Conservation (phyloP, 2,797 vertebrate genomes). For the Parambassis ranga region DNA sequence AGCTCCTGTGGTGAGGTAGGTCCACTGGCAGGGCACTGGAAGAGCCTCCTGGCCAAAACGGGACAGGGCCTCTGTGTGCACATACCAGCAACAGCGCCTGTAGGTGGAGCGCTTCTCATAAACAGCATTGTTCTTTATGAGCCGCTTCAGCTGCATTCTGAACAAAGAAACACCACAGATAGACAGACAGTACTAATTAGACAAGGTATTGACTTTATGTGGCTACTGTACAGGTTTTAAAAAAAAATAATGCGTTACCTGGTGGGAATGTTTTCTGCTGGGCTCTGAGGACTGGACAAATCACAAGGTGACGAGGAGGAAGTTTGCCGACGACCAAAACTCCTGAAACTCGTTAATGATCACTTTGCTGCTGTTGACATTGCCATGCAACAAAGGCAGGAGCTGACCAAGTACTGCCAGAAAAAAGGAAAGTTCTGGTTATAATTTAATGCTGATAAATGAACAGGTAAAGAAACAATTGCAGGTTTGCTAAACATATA, state of each 20-base stretch:
- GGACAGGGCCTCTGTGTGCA: constrained; percentile 86
- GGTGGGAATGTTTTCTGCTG: constrained; percentile 83
- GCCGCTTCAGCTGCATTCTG: constrained; percentile 85
- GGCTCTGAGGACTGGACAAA: constrained; percentile 59
- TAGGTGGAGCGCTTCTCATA: constrained; percentile 90
- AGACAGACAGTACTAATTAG: no score
- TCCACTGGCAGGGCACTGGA: constrained; percentile 94
- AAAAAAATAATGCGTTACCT: constrained; percentile 69
- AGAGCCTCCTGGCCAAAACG: constrained; percentile 84
- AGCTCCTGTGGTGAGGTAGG: constrained; percentile 86
- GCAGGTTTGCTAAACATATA: not conserved
- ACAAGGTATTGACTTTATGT: no score
- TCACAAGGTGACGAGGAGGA: constrained; percentile 54
- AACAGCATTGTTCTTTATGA: constrained; percentile 90
- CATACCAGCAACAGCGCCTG: constrained; percentile 93
- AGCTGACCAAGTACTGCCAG: constrained; percentile 86
- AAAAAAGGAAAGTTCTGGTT: not conserved
- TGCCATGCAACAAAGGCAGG: constrained; percentile 92
- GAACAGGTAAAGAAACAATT: not conserved
- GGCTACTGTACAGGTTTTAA: no score
- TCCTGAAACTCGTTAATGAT: constrained; percentile 97
- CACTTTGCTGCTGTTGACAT: constrained; percentile 89
- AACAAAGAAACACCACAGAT: no score
- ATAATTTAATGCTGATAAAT: not conserved
- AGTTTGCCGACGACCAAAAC: constrained; percentile 82